Percentiles rank a stretch among this genome's conserved stretches.
Conservation (phyloP, 2,888 invertebrate genomes). For the Drosophila fulvimacula region DNA sequence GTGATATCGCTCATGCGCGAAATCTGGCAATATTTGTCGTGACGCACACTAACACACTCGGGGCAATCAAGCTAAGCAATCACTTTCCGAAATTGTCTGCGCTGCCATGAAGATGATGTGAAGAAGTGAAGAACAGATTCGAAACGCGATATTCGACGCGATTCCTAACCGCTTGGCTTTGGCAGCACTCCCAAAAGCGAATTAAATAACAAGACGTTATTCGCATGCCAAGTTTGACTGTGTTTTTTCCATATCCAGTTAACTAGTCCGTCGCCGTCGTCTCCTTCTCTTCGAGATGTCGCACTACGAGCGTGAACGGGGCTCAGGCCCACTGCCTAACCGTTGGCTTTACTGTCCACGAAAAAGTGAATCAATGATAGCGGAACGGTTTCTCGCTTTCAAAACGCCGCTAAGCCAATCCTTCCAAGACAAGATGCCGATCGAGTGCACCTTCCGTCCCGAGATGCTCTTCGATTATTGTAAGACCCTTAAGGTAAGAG, state of each 20-base stretch:
- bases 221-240: constrained; percentile 12
- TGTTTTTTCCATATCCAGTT: constrained; percentile 9
- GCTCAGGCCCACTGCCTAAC: constrained; percentile 90
- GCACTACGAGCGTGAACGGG: constrained; percentile 63
- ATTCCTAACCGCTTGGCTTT: constrained; percentile 13
- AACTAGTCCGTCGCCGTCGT: constrained; percentile 12
- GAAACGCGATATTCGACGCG: constrained; percentile 32
- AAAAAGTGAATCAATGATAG: constrained; percentile 90
- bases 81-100: constrained; percentile 33
- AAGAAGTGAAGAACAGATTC: constrained; percentile 31
- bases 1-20: constrained; percentile 5
- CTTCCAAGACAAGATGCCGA: constrained; percentile 94
- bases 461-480: constrained; percentile 93
- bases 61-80: constrained; percentile 32
- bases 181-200: constrained; percentile 1
- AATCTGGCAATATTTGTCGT: constrained; percentile 24
- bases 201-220: background rate
- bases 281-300: constrained; percentile 44
- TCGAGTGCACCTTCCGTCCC: constrained; percentile 92
- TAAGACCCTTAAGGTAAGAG: constrained; percentile 90
- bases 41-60: constrained; percentile 33
- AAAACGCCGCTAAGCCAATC: constrained; percentile 93
- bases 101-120: constrained; percentile 34
- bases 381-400: constrained; percentile 91
- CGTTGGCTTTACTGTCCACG: constrained; percentile 96